Evolutionary conservation across 2,888 invertebrate genomes (phyloP), one percentile per base, ranked within the genome.

Genomic region (Conistra vaccinii): DNA sequence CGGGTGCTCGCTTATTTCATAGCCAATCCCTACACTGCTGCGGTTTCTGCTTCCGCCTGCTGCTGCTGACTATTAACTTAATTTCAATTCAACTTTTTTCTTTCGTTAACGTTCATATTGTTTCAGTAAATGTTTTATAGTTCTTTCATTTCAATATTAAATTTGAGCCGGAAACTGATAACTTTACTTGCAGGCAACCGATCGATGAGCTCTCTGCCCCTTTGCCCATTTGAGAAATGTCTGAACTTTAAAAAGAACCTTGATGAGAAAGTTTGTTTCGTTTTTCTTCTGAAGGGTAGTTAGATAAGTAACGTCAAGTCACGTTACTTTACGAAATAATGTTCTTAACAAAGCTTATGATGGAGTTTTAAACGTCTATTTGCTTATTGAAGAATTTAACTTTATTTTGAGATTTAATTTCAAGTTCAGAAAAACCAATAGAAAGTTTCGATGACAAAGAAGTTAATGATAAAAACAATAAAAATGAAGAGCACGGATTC

Each of bases 61-160:
- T 91, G 91, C 91, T 91, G 89, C 92, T 91, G 92, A 92, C 93
- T 94, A 92, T 93, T 93, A 93, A 93, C 92, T 94, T 94, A 94
- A 93, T 94, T 94, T 91, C 89, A 90, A 91, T 91, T 90, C 90
- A 88, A 91, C 90, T 89, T 92, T 93, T 93, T 93, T 93, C 92
- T 93, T 92, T 92, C 92, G 89, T 93, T 92, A 93, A 89, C 90
- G 88, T 83, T 85, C 87, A 85, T 88, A 92, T 92, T 93, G 90
- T 91, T 90, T 87, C 83, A 89, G 81, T 85, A 84, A 89, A 90
- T 89, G 86, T 88, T 91, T 89, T 81, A 88, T 88, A 87, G 86
- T 87, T 89, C 81, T 89, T 87, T 87, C 87, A 76, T 89, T 88
- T 88, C 87, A 77, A 79, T 81, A 76, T 83, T 78, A 62, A 80